phyloP scores from a whole-genome alignment of 1,140 invertebrate species.

The Drosophila kikkawai region DNA sequence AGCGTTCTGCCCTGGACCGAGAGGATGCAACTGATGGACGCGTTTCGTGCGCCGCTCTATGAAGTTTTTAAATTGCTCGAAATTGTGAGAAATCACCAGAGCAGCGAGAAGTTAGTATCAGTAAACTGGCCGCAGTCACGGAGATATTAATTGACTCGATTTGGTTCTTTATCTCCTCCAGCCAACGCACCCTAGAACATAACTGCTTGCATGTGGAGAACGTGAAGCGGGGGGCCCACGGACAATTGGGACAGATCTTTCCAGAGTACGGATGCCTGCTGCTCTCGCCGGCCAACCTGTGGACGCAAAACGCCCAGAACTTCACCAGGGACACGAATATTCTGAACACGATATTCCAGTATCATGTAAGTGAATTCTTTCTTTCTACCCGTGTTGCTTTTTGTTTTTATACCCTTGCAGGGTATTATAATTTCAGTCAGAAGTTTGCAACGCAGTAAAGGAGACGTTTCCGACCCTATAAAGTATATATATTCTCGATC shows the following conservation, averaged over 20 bases:
- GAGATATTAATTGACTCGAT: constrained; percentile 49
- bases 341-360: constrained; percentile 92
- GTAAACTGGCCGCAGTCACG: neutral
- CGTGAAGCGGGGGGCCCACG: constrained; percentile 87
- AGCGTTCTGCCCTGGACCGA: constrained; percentile 94
- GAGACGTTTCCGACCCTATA: no score
- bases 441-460: no score
- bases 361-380: constrained; percentile 88
- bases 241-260: constrained; percentile 87
- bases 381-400: neutral
- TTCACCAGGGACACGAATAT: constrained; percentile 92
- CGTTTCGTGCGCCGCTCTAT: constrained; percentile 94
- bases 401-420: no score
- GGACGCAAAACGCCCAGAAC: constrained; percentile 92
- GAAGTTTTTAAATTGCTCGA: constrained; percentile 95
- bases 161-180: constrained; percentile 79
- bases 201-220: constrained; percentile 95
- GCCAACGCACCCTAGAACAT: constrained; percentile 90
- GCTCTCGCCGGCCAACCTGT: constrained; percentile 97
- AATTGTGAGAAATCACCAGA: constrained; percentile 93
- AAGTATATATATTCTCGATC: no score
- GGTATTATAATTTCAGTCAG: no score
- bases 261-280: constrained; percentile 96
- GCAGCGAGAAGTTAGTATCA: constrained; percentile 88
- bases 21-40: constrained; percentile 93